phyloP scores from a whole-genome alignment of 2,888 invertebrate genomes.

The Melanchra persicariae region DNA sequence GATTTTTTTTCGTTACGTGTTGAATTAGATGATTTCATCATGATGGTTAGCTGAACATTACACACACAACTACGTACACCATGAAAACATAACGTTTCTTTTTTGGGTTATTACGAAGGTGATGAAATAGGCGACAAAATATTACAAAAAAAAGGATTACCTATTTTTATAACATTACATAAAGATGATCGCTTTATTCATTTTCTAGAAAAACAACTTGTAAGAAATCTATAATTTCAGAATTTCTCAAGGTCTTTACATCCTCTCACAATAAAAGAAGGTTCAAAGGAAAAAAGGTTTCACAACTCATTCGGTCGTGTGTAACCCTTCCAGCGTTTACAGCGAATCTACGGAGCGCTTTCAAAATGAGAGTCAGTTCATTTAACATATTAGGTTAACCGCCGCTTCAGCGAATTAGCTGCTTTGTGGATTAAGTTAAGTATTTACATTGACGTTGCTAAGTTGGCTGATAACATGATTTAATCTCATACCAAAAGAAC shows the following conservation, averaged over 20 bases:
- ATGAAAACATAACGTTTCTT: no score
- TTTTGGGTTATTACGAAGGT: no score
- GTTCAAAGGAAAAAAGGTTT: conserved; percentile 33
- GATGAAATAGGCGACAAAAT: no score
- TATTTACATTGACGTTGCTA: conserved; percentile 29
- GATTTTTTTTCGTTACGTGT: no score
- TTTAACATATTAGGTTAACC: conserved; percentile 63
- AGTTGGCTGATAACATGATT: conserved; percentile 18
- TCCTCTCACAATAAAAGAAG: conserved; percentile 2
- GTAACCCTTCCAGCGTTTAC: conserved; percentile 37
- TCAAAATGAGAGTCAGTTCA: conserved; percentile 63
- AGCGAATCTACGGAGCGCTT: conserved; percentile 44
- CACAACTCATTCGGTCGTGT: conserved; percentile 37
- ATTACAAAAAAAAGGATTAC: no score
- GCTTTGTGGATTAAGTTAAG: conserved; percentile 37
- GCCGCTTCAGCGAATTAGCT: conserved; percentile 46
- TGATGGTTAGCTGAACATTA: no score
- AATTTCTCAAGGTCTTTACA: background rate
- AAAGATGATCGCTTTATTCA: no score
- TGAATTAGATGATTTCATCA: no score
- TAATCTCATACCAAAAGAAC: background rate
- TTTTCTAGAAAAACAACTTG: background rate
- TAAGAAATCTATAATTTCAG: conserved; percentile 11
- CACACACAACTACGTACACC: no score
- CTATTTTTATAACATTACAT: no score